Evolutionary conservation across 2,888 invertebrate genomes (phyloP).

Genomic region (Caenorhabditis doughertyi): DNA sequence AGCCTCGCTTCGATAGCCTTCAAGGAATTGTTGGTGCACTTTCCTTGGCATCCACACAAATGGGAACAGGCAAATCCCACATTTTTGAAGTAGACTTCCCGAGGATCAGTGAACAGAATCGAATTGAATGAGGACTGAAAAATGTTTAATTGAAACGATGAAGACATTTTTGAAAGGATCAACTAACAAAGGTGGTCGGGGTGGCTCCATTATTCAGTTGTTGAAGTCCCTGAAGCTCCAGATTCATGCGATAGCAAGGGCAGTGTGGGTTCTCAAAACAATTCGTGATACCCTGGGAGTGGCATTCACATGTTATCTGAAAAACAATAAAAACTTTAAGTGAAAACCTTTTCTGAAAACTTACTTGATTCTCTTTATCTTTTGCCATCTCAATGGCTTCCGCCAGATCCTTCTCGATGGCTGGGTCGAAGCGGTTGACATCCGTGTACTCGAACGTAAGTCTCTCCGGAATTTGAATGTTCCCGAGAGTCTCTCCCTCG

Average conservation of each 20-base stretch:
- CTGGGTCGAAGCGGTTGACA: not conserved
- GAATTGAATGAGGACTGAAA: too few species aligned
- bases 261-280: constrained; percentile 28
- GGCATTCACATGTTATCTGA: constrained; percentile 27
- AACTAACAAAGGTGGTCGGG: too few species aligned
- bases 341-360: not conserved
- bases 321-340: constrained; percentile 3
- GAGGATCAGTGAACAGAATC: too few species aligned
- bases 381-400: not conserved
- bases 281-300: not conserved
- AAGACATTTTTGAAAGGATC: too few species aligned
- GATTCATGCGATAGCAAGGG: constrained; percentile 2
- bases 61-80: too few species aligned
- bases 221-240: not conserved
- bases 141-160: too few species aligned
- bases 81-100: too few species aligned
- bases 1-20: too few species aligned
- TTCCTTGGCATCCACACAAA: too few species aligned
- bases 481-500: not conserved
- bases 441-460: not conserved
- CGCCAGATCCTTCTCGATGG: not conserved
- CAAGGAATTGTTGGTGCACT: too few species aligned
- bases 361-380: not conserved
- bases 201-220: too few species aligned
- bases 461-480: not conserved